Percentiles rank a stretch among this genome's conserved stretches.
phyloP scores from a whole-genome alignment of 2,113 vertebrate genomes.

The Nannospalax galili region DNA sequence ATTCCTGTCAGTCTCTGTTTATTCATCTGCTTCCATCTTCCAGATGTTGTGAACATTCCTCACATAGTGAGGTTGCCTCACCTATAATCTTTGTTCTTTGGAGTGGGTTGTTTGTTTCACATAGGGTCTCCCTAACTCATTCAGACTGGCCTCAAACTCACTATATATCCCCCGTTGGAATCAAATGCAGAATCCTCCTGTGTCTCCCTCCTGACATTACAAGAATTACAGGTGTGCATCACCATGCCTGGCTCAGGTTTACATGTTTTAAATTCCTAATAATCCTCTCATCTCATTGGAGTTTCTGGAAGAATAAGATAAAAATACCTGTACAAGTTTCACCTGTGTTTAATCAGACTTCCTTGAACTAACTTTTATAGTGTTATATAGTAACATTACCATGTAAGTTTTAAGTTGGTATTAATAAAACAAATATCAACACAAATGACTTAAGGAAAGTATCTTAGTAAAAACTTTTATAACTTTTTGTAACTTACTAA shows the following conservation, averaged over 20 bases:
- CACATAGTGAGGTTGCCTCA: neutral
- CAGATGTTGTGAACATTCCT: neutral
- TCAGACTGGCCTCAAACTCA: neutral
- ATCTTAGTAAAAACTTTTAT: neutral
- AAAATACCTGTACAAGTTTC: neutral
- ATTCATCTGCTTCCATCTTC: neutral
- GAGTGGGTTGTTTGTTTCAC: neutral
- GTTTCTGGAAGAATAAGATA: neutral
- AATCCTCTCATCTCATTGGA: neutral
- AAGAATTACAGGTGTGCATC: neutral
- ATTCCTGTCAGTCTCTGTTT: neutral
- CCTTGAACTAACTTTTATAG: conserved; percentile 35
- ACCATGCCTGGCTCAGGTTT: neutral
- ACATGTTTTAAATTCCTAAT: neutral
- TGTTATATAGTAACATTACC: neutral
- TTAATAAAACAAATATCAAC: conserved; percentile 10
- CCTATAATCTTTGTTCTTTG: neutral
- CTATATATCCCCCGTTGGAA: neutral
- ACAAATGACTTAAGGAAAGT: neutral
- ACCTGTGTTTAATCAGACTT: neutral
- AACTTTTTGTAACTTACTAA: neutral
- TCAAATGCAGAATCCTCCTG: neutral
- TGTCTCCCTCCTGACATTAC: neutral
- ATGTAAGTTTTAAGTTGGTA: neutral
- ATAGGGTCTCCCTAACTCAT: neutral